Percentiles rank a stretch among this genome's conserved stretches.
Conservation (phyloP, 2,113 vertebrate species). For the Hippocampus comes region DNA sequence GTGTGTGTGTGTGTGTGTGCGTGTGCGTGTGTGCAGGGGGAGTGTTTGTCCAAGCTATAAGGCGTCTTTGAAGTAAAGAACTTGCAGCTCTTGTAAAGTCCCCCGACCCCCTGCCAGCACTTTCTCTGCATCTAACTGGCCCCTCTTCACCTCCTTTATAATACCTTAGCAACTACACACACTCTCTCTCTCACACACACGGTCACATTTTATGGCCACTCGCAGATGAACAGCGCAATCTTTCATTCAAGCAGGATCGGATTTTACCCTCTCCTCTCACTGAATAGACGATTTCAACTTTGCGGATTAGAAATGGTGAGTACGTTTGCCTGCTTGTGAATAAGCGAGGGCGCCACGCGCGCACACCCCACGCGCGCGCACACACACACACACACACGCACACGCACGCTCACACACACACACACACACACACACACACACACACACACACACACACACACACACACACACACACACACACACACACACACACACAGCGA, state of each 20-base stretch:
- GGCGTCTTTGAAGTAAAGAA: conserved; percentile 62
- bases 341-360: conserved; percentile 19
- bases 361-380: neutral
- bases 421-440: neutral
- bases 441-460: neutral
- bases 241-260: conserved; percentile 30
- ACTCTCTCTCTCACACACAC: conserved; percentile 20
- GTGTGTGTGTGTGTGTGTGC: conserved; percentile 3
- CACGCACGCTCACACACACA: neutral
- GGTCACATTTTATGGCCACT: conserved; percentile 28
- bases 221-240: conserved; percentile 37
- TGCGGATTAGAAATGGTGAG: conserved; percentile 32
- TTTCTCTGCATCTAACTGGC: conserved; percentile 26
- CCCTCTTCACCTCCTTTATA: conserved; percentile 53
- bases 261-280: conserved; percentile 12
- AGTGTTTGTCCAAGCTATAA: conserved; percentile 46
- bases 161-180: conserved; percentile 61
- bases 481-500: neutral
- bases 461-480: neutral
- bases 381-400: neutral
- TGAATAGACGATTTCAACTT: conserved; percentile 51
- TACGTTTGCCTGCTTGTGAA: conserved; percentile 47
- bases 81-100: conserved; percentile 50
- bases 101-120: conserved; percentile 42
- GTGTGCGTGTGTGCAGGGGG: conserved; percentile 39